Base-by-base conservation (phyloP, 2,797 vertebrate species). In the Pangasius sanitwongsei region DNA sequence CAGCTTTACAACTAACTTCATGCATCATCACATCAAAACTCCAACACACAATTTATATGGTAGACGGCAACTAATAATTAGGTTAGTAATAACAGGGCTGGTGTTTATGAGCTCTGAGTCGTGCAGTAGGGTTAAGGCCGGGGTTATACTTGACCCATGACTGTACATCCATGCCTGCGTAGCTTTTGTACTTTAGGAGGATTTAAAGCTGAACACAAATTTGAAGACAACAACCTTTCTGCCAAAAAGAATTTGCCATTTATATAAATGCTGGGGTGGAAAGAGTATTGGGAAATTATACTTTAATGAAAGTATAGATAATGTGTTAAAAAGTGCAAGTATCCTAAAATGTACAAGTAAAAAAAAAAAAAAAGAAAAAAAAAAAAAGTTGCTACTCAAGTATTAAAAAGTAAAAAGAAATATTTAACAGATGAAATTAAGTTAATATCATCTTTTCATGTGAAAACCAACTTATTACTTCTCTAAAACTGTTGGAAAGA, bases 1-100 rank as follows among this genome's bases (percentile, higher is more conserved):
- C 37, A 67, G 55, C 63, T 63, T 90, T 86, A n/a, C n/a, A 86
- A 88, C 87, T 44, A 74, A 65, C 53, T 87, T 80, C 80, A 74
- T 81, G 65, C 81, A 89, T 85, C 72, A 70, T 44, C 44, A 63
- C 25, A 25, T 16, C 18, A 74, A 67, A 85, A 25, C 20, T 0
- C 53, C 18, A 41, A 59, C 3, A 53, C 31, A 28, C 80, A 15
- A 3, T 41, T 61, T 41, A 41, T 28, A 63, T 0, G 34, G 25
- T 80, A 80, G 34, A 83, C 13, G 2, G 37, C 25, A 44, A 44
- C 81, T 63, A 83, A 83, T 77, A 37, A 83, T 83, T 59, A 65
- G 72, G 25, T 44, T 23, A 87, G 57, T 72, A 67, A 75, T 41
- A n/a, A 25, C 37, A 23, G n/a, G 57, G 31, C 2, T 7, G 37